A percentile compares a stretch with the other conserved stretches of the same genome.
Evolutionary conservation across 2,113 vertebrate species (phyloP).

Genomic region (Tetrax tetrax): DNA sequence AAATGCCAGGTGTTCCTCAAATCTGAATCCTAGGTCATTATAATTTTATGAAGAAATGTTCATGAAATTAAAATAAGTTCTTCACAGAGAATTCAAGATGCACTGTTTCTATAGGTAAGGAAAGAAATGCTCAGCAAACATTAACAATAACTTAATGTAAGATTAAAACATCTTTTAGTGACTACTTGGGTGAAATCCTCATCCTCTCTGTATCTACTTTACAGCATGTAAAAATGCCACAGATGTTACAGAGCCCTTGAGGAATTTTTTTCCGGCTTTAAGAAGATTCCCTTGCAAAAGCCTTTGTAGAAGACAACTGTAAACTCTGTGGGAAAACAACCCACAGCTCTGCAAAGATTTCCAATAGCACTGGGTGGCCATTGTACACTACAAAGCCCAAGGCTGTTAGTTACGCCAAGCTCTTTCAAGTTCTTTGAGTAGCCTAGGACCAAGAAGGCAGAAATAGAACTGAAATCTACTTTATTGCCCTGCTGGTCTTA

Average conservation of each 20-base stretch:
- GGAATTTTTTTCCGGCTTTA: neutral
- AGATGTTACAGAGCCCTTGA: neutral
- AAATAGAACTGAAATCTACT: neutral
- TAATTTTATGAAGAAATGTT: constrained; percentile 39
- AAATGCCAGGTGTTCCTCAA: neutral
- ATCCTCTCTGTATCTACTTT: neutral
- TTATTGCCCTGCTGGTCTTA: neutral
- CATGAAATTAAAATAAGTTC: constrained; percentile 41
- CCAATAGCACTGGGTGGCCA: neutral
- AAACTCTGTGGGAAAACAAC: neutral
- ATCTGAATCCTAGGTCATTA: constrained; percentile 10
- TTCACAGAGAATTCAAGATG: constrained; percentile 33
- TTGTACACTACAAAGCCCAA: neutral
- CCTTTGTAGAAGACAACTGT: neutral
- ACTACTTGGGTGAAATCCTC: neutral
- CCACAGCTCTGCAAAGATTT: neutral
- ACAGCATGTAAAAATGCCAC: neutral
- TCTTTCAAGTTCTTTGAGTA: neutral
- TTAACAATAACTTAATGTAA: neutral
- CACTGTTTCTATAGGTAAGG: neutral
- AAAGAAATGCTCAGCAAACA: neutral
- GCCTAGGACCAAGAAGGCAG: neutral
- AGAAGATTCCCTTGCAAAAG: neutral
- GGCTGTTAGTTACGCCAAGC: neutral
- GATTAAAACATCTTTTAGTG: neutral